phyloP scores from a whole-genome alignment of 2,113 vertebrate genomes.

The Nothoprocta perdicaria region DNA sequence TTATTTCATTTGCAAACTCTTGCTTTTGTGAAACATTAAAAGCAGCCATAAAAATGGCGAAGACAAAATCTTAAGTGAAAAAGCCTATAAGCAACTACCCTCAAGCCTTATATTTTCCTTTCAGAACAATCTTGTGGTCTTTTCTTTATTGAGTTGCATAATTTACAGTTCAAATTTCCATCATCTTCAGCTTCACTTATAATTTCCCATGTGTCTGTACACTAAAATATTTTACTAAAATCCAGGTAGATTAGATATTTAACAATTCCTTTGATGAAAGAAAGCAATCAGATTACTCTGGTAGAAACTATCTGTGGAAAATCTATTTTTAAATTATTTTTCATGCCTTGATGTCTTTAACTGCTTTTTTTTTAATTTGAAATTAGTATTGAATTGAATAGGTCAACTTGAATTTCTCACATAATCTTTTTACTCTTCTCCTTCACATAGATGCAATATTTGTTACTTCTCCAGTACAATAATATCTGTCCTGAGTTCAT shows the following conservation, averaged over 20 bases:
- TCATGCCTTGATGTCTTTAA: background rate
- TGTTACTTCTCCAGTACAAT: background rate
- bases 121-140: background rate
- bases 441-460: background rate
- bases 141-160: background rate
- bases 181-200: background rate
- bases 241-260: background rate
- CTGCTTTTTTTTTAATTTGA: background rate
- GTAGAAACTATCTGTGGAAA: background rate
- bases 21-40: background rate
- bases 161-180: background rate
- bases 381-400: background rate
- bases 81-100: background rate
- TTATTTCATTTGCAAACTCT: background rate
- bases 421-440: background rate
- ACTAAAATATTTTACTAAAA: background rate
- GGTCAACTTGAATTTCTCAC: background rate
- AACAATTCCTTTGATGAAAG: background rate
- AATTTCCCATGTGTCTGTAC: background rate
- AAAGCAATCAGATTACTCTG: background rate
- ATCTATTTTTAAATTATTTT: background rate
- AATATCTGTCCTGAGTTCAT: accelerated
- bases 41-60: constrained; percentile 9
- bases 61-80: background rate
- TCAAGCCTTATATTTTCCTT: background rate